Evolutionary conservation across 2,888 invertebrate genomes (phyloP).

Genomic region (Notodonta ziczac): DNA sequence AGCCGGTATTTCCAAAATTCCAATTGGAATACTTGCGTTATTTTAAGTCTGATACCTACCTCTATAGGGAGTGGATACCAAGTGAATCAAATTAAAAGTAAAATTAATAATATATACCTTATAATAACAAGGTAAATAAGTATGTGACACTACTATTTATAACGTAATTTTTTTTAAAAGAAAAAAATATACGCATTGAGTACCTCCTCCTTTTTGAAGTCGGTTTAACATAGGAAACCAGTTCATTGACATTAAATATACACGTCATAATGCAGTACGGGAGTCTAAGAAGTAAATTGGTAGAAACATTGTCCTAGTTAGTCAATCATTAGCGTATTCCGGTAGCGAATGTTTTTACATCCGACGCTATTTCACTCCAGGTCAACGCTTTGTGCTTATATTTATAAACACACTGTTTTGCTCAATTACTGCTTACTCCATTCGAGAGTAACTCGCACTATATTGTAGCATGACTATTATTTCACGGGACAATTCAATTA

Average conservation of each 20-base stretch:
- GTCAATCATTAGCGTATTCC: constrained; percentile 63
- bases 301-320: constrained; percentile 45
- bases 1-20: no score
- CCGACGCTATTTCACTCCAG: constrained; percentile 48
- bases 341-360: constrained; percentile 64
- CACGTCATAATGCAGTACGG: neutral
- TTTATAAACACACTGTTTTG: constrained; percentile 52
- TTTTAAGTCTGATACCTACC: no score
- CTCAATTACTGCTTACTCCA: constrained; percentile 24
- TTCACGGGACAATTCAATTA: constrained; percentile 25
- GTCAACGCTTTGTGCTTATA: constrained; percentile 66
- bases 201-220: no score
- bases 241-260: neutral
- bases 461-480: constrained; percentile 13
- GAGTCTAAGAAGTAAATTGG: constrained; percentile 34
- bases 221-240: no score
- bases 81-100: no score
- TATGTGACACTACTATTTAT: no score
- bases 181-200: no score
- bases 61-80: no score
- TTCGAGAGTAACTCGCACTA: constrained; percentile 1
- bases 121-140: no score
- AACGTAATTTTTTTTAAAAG: no score
- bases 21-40: no score
- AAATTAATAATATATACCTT: no score